Evolutionary conservation across 2,888 invertebrate species (phyloP), one percentile per base, ranked within the genome.

Genomic region (Hylaea fasciaria): DNA sequence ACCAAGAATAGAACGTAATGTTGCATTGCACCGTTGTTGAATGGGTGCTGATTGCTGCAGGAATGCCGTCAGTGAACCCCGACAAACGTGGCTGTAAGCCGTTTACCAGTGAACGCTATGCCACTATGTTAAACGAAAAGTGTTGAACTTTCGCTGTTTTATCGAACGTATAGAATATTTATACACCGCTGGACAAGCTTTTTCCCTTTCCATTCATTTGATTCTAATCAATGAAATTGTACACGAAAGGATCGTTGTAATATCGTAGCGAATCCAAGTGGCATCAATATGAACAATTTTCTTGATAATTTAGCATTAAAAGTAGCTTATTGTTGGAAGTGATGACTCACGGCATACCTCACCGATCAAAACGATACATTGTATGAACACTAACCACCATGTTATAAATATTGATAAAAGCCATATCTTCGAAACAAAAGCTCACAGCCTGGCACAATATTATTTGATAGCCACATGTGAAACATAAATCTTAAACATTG

Each of bases 361-460:
- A 64, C 71, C 70, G 74, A 71, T 64, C 62, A 62, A 70, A 72
- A 66, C 60, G 60, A 57, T 64, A 64, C 68, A 56, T 59, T 60
- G 66, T 65, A 64, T 57, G 52, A 62, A 65, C 65, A 64, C 66
- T 65, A 65, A 64, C 66, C 64, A 67, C 63, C 63, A 65, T 53
- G 51, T 41, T 61, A 54, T 64, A 65, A 62, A 67, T 67, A 67
- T 59, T 56, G 57, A 63, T 54, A 65, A 32, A 59, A 59, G 52
- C 59, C 59, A 46, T 61, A 65, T 55, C 56, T 40, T 50, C 52
- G 48, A 60, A 64, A 67, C 65, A 67, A 69, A 60, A 64, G 64
- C 47, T 41, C 32, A 46, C 44, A 49, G 55, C 53, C 50, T 37
- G 49, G 32, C 14, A 17, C 59, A 43, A 52, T 58, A 22, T 47